A percentile compares a stretch with the other conserved stretches of the same genome.
Conservation (phyloP, 2,113 vertebrate genomes). For the Pyxicephalus adspersus region DNA sequence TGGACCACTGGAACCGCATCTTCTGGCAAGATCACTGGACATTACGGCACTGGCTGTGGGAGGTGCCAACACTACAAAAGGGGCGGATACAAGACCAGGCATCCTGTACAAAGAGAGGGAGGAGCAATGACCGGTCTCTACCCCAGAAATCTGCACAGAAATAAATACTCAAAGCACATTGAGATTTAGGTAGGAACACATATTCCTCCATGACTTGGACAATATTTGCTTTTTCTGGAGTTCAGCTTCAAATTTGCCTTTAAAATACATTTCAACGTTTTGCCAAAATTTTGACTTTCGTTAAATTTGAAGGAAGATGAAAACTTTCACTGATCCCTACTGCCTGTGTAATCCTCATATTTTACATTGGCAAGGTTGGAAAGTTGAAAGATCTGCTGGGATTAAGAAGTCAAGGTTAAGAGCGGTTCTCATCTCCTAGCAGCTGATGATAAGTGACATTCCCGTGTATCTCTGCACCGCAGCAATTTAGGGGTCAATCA, state of each 20-base stretch:
- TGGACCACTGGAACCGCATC: no score
- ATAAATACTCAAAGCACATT: no score
- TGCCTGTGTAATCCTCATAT: not conserved
- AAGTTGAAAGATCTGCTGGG: not conserved
- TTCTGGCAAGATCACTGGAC: no score
- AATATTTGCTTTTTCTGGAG: no score
- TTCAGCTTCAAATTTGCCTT: not conserved
- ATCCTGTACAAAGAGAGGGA: no score
- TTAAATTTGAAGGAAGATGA: not conserved
- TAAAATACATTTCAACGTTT: not conserved
- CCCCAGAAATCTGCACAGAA: no score
- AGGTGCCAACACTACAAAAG: no score
- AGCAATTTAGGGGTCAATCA: not conserved
- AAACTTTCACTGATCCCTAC: not conserved
- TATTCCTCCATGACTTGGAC: no score
- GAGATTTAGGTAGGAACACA: no score
- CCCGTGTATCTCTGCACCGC: not conserved
- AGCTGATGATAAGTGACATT: slow-evolving; percentile 8
- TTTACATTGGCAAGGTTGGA: not conserved
- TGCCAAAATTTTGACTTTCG: slow-evolving; percentile 24
- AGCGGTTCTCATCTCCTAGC: not conserved
- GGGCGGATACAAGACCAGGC: no score
- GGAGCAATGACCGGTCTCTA: no score
- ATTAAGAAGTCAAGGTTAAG: slow-evolving; percentile 7
- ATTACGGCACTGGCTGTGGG: no score